Evolutionary conservation across 2,888 invertebrate species (phyloP).

Genomic region (Diarsia dahlii): DNA sequence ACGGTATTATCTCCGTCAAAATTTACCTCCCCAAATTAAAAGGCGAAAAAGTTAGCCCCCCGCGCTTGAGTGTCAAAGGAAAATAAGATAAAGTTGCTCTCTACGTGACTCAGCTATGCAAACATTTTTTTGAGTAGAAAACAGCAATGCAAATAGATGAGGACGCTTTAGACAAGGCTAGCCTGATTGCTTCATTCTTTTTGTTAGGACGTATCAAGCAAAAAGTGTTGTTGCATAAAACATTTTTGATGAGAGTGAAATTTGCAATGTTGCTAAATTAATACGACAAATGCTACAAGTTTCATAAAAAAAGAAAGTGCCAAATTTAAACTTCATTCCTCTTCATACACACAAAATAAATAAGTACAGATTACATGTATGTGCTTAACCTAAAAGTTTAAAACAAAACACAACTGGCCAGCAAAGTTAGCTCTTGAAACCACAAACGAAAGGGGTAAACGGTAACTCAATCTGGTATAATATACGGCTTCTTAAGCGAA

Average conservation of each 20-base stretch:
- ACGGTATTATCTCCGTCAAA: slow-evolving; percentile 86
- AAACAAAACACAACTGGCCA: slow-evolving; percentile 40
- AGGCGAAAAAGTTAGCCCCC: slow-evolving; percentile 77
- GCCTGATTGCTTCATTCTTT: slow-evolving; percentile 20
- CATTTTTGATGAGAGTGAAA: not conserved
- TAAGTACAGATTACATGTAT: not conserved
- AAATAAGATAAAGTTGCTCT: slow-evolving; percentile 78
- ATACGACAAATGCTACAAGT: not conserved
- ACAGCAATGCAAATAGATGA: slow-evolving; percentile 28
- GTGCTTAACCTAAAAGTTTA: slow-evolving; percentile 21
- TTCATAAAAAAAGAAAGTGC: not conserved
- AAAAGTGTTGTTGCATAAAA: not conserved
- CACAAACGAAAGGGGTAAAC: slow-evolving; percentile 68
- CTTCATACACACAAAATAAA: slow-evolving; percentile 8
- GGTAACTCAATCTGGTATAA: slow-evolving; percentile 72
- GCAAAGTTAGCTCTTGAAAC: slow-evolving; percentile 61
- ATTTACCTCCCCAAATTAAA: slow-evolving; percentile 83
- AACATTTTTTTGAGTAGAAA: slow-evolving; percentile 52
- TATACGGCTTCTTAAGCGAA: slow-evolving; percentile 73
- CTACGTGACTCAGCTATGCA: slow-evolving; percentile 80
- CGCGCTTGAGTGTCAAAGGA: slow-evolving; percentile 74
- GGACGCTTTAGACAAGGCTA: slow-evolving; percentile 19
- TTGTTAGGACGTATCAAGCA: not conserved
- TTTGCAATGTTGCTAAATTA: not conserved
- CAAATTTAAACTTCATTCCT: not conserved